These are phyloP conservation scores for Caradrina clavipalpis DNA, from an alignment of 2,888 invertebrate species.

Conservation along the genomic window DNA sequence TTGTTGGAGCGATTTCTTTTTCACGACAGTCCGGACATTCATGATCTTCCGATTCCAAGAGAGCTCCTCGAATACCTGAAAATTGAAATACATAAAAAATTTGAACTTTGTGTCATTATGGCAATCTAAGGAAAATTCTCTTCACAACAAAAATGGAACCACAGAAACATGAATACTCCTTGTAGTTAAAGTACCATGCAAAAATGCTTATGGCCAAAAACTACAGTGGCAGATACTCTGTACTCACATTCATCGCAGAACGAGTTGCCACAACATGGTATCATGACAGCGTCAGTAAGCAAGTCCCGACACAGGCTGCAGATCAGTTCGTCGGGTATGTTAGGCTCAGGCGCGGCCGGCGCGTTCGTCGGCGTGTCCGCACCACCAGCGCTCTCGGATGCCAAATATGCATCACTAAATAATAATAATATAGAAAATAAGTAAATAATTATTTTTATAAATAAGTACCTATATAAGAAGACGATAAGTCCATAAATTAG, in stretches of 20 bases:
- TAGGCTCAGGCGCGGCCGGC: conserved; percentile 93
- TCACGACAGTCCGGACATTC: conserved; percentile 98
- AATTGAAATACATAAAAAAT: conserved; percentile 47
- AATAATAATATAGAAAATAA: not conserved
- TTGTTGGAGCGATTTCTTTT: conserved; percentile 97
- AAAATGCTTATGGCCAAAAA: not conserved
- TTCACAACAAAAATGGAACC: not conserved
- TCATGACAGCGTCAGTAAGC: conserved; percentile 98
- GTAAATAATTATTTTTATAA: no score
- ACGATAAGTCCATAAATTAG: no score
- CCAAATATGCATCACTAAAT: conserved; percentile 94
- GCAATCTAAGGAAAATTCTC: not conserved
- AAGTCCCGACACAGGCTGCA: conserved; percentile 98
- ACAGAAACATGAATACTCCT: not conserved
- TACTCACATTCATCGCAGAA: conserved; percentile 99
- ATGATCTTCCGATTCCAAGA: conserved; percentile 98
- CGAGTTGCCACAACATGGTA: conserved; percentile 99
- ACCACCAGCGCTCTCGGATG: conserved; percentile 91
- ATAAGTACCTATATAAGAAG: no score
- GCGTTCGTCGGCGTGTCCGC: conserved; percentile 91
- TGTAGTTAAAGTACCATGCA: not conserved
- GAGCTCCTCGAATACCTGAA: conserved; percentile 95
- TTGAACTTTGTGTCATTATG: not conserved
- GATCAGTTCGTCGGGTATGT: conserved; percentile 97
- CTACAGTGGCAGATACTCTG: not conserved